Conservation (phyloP, 1,140 invertebrate genomes). For the Schlechtendalia chinensis region DNA sequence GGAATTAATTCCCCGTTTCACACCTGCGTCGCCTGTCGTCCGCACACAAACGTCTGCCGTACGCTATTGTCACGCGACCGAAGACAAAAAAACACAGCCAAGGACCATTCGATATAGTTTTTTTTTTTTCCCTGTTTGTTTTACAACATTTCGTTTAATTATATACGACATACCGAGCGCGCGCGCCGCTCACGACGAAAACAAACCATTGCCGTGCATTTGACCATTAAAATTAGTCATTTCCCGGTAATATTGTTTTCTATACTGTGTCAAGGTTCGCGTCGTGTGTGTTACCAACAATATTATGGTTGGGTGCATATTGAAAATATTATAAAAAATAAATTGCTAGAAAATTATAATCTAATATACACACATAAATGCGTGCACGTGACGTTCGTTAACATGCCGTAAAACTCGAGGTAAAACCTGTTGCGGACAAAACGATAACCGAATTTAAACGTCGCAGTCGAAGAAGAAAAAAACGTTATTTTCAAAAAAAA, state of each 20-base stretch:
- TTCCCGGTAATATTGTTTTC: conserved; percentile 49
- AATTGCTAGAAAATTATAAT: background rate
- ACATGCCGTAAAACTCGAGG: no score
- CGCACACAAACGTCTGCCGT: background rate
- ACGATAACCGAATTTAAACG: no score
- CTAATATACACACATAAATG: no score
- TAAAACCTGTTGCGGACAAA: no score
- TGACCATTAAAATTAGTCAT: conserved; percentile 47
- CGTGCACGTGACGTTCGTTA: no score
- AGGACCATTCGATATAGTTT: conserved; percentile 34
- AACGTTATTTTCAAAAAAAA: no score
- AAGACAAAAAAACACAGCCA: conserved; percentile 48
- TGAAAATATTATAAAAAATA: conserved; percentile 13
- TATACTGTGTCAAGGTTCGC: conserved; percentile 44
- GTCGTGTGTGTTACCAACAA: background rate
- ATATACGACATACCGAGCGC: background rate
- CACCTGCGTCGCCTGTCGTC: background rate
- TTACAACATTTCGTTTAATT: conserved; percentile 41
- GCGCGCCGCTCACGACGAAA: conserved; percentile 5
- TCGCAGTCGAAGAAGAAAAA: no score
- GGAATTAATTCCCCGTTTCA: conserved; percentile 16
- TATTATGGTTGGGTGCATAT: conserved; percentile 6
- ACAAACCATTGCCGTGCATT: conserved; percentile 34
- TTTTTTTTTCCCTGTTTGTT: no score
- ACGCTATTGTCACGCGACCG: conserved; percentile 10